Evolutionary conservation across 1,140 invertebrate genomes (phyloP).

Genomic region (Oreohelix idahoensis): DNA sequence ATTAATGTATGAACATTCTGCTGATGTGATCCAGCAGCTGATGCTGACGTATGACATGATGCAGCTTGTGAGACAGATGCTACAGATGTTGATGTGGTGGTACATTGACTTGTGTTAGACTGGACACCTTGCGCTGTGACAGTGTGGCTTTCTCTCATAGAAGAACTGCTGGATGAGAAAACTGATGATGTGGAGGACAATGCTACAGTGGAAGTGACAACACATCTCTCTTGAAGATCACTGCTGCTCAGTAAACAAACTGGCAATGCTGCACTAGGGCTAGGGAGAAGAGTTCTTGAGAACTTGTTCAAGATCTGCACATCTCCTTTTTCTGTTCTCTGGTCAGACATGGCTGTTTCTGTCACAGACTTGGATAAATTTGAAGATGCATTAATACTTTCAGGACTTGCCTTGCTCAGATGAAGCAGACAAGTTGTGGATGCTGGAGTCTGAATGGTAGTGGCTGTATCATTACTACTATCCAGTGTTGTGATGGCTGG

Average conservation of each 20-base stretch:
- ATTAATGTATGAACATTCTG: background rate
- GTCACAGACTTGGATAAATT: background rate
- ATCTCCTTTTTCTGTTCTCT: background rate
- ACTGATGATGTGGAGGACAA: background rate
- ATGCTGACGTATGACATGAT: background rate
- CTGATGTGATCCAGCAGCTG: background rate
- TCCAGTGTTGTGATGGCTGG: background rate
- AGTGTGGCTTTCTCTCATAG: background rate
- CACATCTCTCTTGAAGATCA: background rate
- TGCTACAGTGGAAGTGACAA: background rate
- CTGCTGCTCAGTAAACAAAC: background rate
- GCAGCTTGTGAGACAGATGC: background rate
- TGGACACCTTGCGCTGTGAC: background rate
- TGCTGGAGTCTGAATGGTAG: background rate
- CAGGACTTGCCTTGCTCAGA: background rate
- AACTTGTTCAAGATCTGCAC: background rate
- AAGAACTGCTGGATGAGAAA: background rate
- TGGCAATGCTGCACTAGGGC: background rate
- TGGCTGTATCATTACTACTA: background rate
- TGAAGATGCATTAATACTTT: background rate
- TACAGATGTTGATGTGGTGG: background rate
- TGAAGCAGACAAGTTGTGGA: background rate
- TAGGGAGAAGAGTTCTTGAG: background rate
- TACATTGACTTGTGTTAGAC: background rate
- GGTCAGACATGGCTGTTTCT: background rate